phyloP scores from a whole-genome alignment of 2,113 vertebrate species.

The Xenopus borealis region DNA sequence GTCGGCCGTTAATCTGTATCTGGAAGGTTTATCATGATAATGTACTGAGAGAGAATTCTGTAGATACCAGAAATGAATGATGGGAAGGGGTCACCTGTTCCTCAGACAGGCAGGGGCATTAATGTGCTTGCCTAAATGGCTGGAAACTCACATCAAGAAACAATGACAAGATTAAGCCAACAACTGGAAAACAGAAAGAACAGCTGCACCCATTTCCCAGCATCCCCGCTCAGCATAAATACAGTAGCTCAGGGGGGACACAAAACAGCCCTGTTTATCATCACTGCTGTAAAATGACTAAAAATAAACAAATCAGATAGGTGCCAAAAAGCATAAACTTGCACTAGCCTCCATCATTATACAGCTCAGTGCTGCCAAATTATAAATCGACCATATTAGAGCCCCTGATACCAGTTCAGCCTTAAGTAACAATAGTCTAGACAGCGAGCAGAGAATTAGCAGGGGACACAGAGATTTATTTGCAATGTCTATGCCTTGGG shows the following conservation, averaged over 20 bases:
- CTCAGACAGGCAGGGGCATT: neutral
- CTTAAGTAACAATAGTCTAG: conserved; percentile 14
- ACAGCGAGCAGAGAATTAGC: neutral
- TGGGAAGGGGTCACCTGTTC: neutral
- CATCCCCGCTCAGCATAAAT: neutral
- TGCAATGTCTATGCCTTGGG: neutral
- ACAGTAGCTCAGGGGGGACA: neutral
- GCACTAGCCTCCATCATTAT: neutral
- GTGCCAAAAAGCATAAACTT: too few species aligned
- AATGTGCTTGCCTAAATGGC: neutral
- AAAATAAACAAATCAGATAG: too few species aligned
- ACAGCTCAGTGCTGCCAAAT: conserved; percentile 1
- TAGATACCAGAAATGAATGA: neutral
- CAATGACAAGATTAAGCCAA: conserved; percentile 19
- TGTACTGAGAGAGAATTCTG: neutral
- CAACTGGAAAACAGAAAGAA: neutral
- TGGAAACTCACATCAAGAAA: conserved; percentile 7
- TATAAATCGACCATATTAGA: conserved; percentile 1
- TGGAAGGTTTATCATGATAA: too few species aligned
- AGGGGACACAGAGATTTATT: conserved; percentile 4
- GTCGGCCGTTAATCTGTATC: too few species aligned
- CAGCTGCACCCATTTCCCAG: conserved; percentile 14
- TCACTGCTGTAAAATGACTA: too few species aligned
- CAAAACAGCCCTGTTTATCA: too few species aligned
- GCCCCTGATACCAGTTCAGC: neutral